Evolutionary conservation across 2,797 vertebrate species (phyloP).

Genomic region (Propithecus perrieri): DNA sequence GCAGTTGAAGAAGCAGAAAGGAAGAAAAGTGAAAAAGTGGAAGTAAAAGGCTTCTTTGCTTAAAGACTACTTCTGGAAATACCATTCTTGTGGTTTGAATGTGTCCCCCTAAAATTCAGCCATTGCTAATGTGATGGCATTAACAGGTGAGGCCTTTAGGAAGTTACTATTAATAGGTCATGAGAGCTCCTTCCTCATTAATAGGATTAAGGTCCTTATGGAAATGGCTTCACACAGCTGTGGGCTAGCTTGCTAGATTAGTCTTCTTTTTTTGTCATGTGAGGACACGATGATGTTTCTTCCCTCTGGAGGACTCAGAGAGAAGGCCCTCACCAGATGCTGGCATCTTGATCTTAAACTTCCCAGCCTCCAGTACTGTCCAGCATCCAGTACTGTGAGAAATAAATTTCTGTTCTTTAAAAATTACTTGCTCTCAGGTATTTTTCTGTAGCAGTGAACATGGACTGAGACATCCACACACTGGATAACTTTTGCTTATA

Average conservation of each 20-base stretch:
- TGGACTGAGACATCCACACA: not conserved
- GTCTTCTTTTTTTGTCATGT: not conserved
- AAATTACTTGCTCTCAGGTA: not conserved
- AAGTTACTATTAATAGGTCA: too few relatives aligned
- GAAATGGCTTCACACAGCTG: not conserved
- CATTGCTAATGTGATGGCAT: not conserved
- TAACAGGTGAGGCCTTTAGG: not conserved
- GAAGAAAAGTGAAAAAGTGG: not conserved
- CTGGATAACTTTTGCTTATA: not conserved
- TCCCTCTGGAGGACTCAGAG: not conserved
- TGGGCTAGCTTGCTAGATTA: not conserved
- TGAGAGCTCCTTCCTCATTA: not conserved
- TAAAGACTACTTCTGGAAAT: not conserved
- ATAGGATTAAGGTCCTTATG: not conserved
- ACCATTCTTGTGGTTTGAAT: not conserved
- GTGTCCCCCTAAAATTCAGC: not conserved
- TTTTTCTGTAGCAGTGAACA: not conserved
- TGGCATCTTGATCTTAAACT: not conserved
- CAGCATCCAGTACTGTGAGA: too few relatives aligned
- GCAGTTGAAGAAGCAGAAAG: not conserved
- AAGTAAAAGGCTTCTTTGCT: fast-evolving
- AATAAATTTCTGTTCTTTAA: not conserved
- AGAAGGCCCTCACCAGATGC: not conserved
- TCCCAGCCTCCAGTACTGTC: too few relatives aligned
- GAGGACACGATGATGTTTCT: not conserved